phyloP scores from a whole-genome alignment of 2,888 invertebrate genomes.

The Eilema caniola region DNA sequence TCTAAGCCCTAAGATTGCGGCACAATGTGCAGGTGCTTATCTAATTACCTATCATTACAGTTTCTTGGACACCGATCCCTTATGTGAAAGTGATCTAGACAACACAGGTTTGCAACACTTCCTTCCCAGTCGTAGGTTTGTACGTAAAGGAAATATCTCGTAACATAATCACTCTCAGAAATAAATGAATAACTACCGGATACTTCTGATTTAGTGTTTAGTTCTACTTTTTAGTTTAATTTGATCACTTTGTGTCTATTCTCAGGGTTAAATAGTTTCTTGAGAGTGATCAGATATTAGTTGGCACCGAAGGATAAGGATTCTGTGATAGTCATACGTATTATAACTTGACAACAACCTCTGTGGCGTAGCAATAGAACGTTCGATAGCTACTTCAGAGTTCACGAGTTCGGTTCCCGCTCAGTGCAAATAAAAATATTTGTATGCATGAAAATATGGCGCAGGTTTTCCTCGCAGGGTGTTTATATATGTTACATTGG shows the following conservation, averaged over 20 bases:
- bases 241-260: constrained; percentile 1
- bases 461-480: too few relatives aligned
- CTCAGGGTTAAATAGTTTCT: not conserved
- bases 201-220: constrained; percentile 1
- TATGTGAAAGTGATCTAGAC: constrained; percentile 58
- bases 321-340: not conserved
- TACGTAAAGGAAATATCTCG: constrained; percentile 35
- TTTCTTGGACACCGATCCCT: constrained; percentile 46
- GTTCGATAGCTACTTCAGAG: too few relatives aligned
- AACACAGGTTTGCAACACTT: constrained; percentile 38
- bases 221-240: not conserved
- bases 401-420: too few relatives aligned
- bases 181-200: constrained; percentile 15
- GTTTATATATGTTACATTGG: too few relatives aligned
- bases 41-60: constrained; percentile 45
- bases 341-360: too few relatives aligned
- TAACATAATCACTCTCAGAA: constrained; percentile 26
- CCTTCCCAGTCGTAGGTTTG: constrained; percentile 30
- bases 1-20: not conserved
- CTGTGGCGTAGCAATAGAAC: too few relatives aligned
- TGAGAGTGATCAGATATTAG: not conserved
- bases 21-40: constrained; percentile 7
- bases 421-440: too few relatives aligned
- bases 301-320: not conserved
- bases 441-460: too few relatives aligned